Evolutionary conservation across 2,113 vertebrate genomes (phyloP).

Genomic region (Potamarius usumacintae): DNA sequence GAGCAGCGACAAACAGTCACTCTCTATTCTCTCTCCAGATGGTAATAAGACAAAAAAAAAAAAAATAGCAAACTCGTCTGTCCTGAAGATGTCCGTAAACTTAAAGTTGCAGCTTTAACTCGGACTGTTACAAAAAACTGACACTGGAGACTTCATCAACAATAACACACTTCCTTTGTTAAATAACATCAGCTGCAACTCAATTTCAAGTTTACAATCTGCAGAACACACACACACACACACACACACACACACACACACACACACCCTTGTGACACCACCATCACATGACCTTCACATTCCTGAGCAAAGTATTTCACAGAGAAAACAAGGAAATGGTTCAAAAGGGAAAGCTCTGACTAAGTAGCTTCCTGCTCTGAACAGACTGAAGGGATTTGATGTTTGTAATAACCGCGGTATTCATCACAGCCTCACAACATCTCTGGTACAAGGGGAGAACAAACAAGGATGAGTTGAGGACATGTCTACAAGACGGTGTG

Average conservation of each 20-base stretch:
- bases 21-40: neutral
- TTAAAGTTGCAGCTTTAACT: too few species aligned
- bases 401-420: neutral
- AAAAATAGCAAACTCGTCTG: neutral
- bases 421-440: neutral
- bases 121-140: neutral
- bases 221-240: neutral
- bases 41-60: neutral
- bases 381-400: neutral
- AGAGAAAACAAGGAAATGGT: slow-evolving; percentile 3
- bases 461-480: neutral
- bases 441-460: neutral
- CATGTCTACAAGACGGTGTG: neutral
- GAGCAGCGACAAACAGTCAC: neutral
- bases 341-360: neutral
- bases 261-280: neutral
- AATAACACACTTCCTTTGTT: neutral
- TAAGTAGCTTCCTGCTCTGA: neutral
- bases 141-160: neutral
- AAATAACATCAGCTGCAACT: neutral
- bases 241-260: neutral
- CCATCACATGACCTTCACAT: neutral
- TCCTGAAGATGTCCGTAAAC: neutral
- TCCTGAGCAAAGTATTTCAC: neutral
- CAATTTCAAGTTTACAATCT: neutral